These are phyloP conservation scores for Temnopleurus reevesii DNA, from an alignment of 53 echinoderm and acorn worm species.

Conservation along the genomic window DNA sequence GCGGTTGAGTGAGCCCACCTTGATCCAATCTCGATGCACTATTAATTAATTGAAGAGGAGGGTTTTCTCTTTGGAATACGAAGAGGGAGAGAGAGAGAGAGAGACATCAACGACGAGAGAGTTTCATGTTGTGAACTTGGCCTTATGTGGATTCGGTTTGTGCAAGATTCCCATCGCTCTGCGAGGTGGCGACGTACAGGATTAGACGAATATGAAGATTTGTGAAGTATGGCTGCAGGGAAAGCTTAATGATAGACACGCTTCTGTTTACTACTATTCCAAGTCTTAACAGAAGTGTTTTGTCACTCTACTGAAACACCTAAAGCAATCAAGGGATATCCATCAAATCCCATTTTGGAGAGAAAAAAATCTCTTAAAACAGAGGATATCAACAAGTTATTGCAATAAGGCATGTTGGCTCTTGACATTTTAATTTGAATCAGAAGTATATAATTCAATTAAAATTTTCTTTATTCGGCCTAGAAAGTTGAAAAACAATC, in stretches of 20 bases:
- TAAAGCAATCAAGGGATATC: background rate
- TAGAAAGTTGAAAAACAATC: too few relatives aligned
- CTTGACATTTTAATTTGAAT: too few relatives aligned
- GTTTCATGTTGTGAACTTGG: constrained; percentile 12
- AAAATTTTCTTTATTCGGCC: too few relatives aligned
- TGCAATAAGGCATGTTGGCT: too few relatives aligned
- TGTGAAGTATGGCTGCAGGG: background rate
- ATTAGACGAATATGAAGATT: background rate
- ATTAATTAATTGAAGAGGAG: constrained; percentile 25
- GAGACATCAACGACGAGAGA: background rate
- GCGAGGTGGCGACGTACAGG: background rate
- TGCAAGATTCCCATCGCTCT: background rate
- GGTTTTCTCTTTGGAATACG: background rate
- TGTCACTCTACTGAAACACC: background rate
- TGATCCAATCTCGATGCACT: constrained; percentile 5
- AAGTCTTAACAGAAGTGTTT: too few relatives aligned
- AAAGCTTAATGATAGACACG: background rate
- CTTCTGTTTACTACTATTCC: too few relatives aligned
- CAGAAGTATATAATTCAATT: too few relatives aligned
- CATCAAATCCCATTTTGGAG: background rate
- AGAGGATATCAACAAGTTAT: too few relatives aligned
- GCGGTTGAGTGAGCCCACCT: constrained; percentile 9
- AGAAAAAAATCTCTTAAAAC: too few relatives aligned
- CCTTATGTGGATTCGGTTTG: constrained; percentile 9
- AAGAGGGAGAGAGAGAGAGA: too few relatives aligned